Evolutionary conservation across 2,113 vertebrate genomes (phyloP).

Genomic region (Lamprotornis superbus): DNA sequence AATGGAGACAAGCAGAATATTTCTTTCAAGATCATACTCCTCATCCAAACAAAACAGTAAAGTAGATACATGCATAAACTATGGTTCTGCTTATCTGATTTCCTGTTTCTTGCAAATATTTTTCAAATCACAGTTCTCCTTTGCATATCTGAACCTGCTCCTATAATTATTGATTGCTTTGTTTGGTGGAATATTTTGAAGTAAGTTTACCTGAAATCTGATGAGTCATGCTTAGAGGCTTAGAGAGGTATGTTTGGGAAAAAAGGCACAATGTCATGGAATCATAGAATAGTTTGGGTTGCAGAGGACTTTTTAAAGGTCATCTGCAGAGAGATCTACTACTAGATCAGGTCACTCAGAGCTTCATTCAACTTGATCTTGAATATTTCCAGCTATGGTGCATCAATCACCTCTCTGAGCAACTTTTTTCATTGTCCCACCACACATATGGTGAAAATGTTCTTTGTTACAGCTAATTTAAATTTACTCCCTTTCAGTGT

Average conservation of each 20-base stretch:
- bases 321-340: background rate
- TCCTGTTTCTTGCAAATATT: background rate
- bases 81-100: background rate
- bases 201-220: background rate
- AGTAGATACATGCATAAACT: background rate
- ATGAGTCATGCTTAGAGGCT: background rate
- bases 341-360: background rate
- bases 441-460: background rate
- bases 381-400: background rate
- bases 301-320: background rate
- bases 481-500: background rate
- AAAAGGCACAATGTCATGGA: background rate
- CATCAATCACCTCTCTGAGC: background rate
- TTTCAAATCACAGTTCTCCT: background rate
- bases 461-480: background rate
- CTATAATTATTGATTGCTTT: background rate
- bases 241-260: fast-evolving
- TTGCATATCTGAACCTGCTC: background rate
- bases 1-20: background rate
- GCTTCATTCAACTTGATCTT: background rate
- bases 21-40: background rate
- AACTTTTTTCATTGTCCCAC: background rate
- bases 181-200: background rate
- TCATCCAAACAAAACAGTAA: background rate
- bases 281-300: too few relatives aligned